Evolutionary conservation across 2,113 vertebrate species (phyloP).

Genomic region (Nothoprocta pentlandii): DNA sequence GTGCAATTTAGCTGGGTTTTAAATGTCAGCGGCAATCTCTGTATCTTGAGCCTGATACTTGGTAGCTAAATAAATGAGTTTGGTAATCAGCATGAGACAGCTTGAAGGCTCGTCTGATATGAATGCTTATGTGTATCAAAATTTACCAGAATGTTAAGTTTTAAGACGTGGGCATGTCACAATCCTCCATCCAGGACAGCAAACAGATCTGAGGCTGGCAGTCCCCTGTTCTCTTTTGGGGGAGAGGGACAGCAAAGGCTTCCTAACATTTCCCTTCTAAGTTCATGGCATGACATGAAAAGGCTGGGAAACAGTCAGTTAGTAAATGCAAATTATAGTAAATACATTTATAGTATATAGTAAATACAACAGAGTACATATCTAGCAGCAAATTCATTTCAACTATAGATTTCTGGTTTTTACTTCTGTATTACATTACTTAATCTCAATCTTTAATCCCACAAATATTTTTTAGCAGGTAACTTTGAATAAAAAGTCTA

Average conservation of each 20-base stretch:
- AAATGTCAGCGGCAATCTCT: not conserved
- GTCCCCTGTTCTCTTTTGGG: not conserved
- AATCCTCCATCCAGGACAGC: not conserved
- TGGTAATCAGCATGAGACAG: not conserved
- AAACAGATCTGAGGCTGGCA: not conserved
- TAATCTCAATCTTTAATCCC: not conserved
- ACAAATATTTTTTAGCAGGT: not conserved
- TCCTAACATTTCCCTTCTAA: not conserved
- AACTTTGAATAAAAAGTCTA: not conserved
- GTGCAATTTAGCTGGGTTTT: not conserved
- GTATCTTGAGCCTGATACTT: not conserved
- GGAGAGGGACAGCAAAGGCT: not conserved
- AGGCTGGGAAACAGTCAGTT: not conserved
- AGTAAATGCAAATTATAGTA: not conserved
- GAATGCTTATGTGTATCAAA: not conserved
- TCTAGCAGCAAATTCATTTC: not conserved
- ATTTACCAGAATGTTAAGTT: not conserved
- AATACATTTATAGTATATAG: not conserved
- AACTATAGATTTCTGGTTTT: not conserved
- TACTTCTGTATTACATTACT: not conserved
- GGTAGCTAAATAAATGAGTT: not conserved
- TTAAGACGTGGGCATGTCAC: not conserved
- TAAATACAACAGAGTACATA: not conserved
- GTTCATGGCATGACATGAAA: not conserved
- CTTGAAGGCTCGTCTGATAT: not conserved